Conservation (phyloP, 2,888 invertebrate genomes). For the Melanophora roralis region DNA sequence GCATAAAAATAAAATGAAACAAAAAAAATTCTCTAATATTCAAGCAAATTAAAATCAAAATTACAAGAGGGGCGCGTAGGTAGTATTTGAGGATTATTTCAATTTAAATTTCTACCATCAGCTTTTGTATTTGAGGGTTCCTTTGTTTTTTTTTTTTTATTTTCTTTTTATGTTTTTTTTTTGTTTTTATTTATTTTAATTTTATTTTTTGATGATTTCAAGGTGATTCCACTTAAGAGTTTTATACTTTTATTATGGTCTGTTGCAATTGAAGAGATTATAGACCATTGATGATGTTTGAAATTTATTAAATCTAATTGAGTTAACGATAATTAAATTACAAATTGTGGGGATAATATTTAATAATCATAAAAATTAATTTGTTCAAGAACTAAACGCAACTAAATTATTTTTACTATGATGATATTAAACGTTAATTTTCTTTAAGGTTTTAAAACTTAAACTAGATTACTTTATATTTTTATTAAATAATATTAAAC, state of each 20-base stretch:
- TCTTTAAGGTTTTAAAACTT: no score
- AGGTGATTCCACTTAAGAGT: slow-evolving; percentile 48
- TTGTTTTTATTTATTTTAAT: slow-evolving; percentile 4
- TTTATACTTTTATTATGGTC: background rate
- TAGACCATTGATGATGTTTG: background rate
- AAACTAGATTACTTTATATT: no score
- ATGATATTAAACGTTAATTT: no score
- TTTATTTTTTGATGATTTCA: slow-evolving; percentile 36
- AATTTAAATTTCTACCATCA: slow-evolving; percentile 22
- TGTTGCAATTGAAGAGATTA: background rate
- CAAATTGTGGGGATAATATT: slow-evolving; percentile 6
- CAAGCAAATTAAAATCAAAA: slow-evolving; percentile 18
- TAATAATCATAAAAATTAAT: background rate
- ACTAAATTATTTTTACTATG: no score
- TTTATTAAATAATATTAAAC: no score
- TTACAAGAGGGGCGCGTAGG: background rate
- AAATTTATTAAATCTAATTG: slow-evolving; percentile 47
- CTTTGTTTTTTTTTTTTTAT: slow-evolving; percentile 14
- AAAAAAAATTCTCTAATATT: background rate
- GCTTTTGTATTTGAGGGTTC: slow-evolving; percentile 12
- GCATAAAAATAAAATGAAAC: slow-evolving; percentile 4
- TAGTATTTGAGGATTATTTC: background rate
- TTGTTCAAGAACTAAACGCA: no score
- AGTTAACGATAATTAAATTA: slow-evolving; percentile 44
- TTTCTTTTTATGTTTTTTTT: slow-evolving; percentile 2